These are phyloP conservation scores for Pituophis catenifer DNA, from an alignment of 2,113 vertebrate species.

Conservation along the genomic window DNA sequence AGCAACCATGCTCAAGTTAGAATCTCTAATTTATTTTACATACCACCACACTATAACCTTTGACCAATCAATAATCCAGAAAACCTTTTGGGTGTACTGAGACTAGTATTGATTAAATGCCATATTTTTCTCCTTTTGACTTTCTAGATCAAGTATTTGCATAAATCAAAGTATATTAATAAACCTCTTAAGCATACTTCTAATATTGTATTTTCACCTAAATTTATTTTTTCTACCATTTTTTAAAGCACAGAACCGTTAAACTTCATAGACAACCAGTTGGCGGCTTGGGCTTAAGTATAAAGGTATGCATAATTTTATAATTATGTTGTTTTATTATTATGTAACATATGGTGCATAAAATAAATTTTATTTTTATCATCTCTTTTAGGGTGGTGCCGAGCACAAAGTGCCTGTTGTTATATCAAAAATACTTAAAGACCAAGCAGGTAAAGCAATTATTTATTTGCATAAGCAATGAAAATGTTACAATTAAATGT, in stretches of 20 bases:
- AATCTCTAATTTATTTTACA: neutral
- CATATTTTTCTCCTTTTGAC: neutral
- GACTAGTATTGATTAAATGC: neutral
- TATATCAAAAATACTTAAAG: conserved; percentile 94
- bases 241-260: conserved; percentile 99
- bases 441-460: conserved; percentile 87
- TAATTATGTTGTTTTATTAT: neutral
- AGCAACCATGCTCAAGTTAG: neutral
- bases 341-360: neutral
- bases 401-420: conserved; percentile 93
- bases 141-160: neutral
- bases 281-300: conserved; percentile 91
- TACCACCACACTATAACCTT: neutral
- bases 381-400: conserved; percentile 84
- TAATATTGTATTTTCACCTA: conserved; percentile 62
- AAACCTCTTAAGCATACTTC: neutral
- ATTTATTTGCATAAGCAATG: neutral
- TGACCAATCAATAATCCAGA: neutral
- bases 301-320: conserved; percentile 81
- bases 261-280: conserved; percentile 86
- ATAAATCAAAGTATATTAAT: neutral
- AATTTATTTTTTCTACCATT: conserved; percentile 74
- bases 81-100: neutral
- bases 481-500: neutral
- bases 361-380: neutral